Evolutionary conservation across 2,888 invertebrate genomes (phyloP).

Genomic region (Agrotis exclamationis): DNA sequence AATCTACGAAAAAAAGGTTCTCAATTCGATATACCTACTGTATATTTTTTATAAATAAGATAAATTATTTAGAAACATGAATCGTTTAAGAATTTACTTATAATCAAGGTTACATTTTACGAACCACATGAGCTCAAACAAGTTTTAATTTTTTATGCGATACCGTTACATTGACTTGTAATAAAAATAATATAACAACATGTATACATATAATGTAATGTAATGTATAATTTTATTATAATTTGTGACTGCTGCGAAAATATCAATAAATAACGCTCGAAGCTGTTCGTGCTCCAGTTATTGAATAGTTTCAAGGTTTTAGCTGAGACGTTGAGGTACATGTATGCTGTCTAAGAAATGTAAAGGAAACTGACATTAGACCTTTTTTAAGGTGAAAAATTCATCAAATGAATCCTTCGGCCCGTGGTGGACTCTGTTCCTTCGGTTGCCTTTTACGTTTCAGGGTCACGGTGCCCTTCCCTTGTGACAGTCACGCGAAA

Average conservation of each 20-base stretch:
- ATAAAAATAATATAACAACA: constrained; percentile 1
- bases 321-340: background rate
- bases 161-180: background rate
- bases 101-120: background rate
- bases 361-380: background rate
- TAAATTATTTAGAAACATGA: no score
- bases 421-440: no score
- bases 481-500: no score
- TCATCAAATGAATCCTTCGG: no score
- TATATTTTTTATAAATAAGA: no score
- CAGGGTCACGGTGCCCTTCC: no score
- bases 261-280: constrained; percentile 7
- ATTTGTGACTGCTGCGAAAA: constrained; percentile 18
- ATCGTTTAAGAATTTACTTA: no score
- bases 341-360: background rate
- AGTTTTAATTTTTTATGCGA: constrained; percentile 3
- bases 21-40: no score
- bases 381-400: no score
- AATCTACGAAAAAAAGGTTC: no score
- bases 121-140: background rate
- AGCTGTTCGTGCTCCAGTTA: constrained; percentile 27
- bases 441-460: background rate
- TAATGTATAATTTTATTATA: constrained; percentile 12
- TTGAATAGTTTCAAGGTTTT: constrained; percentile 22
- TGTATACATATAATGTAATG: no score